Evolutionary conservation across 2,797 vertebrate species (phyloP), one percentile per base, ranked within the genome.

Genomic region (Helicolenus hilgendorfi): DNA sequence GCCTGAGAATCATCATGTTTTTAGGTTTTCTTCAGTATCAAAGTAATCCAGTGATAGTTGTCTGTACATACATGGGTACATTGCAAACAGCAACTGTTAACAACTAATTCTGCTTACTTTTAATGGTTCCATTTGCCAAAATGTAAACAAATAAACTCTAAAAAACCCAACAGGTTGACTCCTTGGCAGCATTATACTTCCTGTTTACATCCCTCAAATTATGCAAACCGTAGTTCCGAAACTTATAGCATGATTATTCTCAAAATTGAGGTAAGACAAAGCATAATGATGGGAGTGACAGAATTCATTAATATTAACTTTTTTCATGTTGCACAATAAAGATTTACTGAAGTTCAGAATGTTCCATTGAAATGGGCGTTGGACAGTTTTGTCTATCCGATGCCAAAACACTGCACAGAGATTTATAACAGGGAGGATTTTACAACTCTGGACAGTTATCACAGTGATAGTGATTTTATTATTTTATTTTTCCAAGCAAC

Each of bases 381-480:
- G 14, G 38, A 38, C 5, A 1, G 10, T 33, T n/a, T 1, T 33
- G 3, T 72, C 26, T 1, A 29, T 83, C 24, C 7, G 62, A 49
- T 13, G 4, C 14, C n/a, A n/a, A 33, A n/a, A 67, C 62, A 7
- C 13, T 33, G 15, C 35, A 33, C 1, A 63, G 62, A 38, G n/a
- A 11, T 68, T 68, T 60, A 72, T 49, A 9, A 59, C 67, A 62
- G 20, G 69, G 20, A 68, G 69, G 29, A 33, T 56, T 85, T 75
- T 45, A 45, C 41, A 45, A 45, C 41, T 45, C 41, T 45, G 41
- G 41, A 45, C 0, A 45, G 15, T 45, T 45, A 45, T 45, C 41
- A 45, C 41, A 45, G 15, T 45, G 41, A 45, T 45, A 18, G 6
- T 45, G 41, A 18, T 45, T 45, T 45, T 45, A 45, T 45, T 45